Percentiles rank a stretch among this genome's conserved stretches.
Conservation (phyloP, 1,140 invertebrate species). For the Drosophila simulans region DNA sequence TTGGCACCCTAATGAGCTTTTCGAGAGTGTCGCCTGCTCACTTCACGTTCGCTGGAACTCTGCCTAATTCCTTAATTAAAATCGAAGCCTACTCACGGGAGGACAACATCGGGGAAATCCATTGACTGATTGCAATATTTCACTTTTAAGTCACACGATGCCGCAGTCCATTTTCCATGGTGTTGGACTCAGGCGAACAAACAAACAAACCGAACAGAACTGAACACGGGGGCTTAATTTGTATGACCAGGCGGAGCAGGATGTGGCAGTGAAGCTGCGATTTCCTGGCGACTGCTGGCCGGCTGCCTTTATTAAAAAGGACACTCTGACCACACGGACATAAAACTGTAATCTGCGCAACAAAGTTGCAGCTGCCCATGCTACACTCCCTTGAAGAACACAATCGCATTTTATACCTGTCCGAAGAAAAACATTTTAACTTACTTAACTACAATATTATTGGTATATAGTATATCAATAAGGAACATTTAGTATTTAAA, state of each 20-base stretch:
- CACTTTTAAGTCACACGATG: constrained; percentile 76
- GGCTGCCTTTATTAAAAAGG: constrained; percentile 73
- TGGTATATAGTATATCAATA: too few relatives aligned
- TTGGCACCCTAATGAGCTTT: constrained; percentile 66
- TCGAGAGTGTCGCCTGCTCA: constrained; percentile 43
- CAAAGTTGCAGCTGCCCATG: constrained; percentile 57
- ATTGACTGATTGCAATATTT: constrained; percentile 83
- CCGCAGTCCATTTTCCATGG: constrained; percentile 18
- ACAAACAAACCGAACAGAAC: constrained; percentile 42
- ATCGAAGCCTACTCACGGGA: constrained; percentile 69
- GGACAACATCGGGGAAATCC: constrained; percentile 57
- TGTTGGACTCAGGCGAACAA: constrained; percentile 38
- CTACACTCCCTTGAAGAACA: background rate
- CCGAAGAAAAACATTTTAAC: too few relatives aligned
- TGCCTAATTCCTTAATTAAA: constrained; percentile 82
- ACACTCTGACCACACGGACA: constrained; percentile 48
- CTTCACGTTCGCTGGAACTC: constrained; percentile 43
- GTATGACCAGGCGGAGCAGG: constrained; percentile 59
- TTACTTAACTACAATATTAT: too few relatives aligned
- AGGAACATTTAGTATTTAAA: too few relatives aligned
- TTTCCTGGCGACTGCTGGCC: constrained; percentile 15
- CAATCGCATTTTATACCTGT: background rate
- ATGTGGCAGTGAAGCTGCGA: constrained; percentile 23
- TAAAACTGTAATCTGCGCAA: constrained; percentile 61
- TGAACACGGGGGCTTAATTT: constrained; percentile 75